phyloP scores from a whole-genome alignment of 2,113 vertebrate genomes.

The Hippocampus zosterae region DNA sequence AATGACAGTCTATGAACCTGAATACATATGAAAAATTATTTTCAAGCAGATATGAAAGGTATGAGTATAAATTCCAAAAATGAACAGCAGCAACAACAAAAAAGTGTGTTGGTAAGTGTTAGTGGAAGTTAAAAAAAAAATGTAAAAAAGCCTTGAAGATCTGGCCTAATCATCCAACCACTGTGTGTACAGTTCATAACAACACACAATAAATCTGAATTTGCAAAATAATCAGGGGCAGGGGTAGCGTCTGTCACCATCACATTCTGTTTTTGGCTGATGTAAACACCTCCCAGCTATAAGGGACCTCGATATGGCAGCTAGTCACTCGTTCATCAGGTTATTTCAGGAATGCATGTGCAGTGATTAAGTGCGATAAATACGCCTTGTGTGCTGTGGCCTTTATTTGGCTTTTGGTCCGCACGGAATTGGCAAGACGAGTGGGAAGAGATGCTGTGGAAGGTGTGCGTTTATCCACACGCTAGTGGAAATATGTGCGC shows the following conservation, averaged over 20 bases:
- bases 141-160: neutral
- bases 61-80: no score
- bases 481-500: neutral
- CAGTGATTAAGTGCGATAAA: slow-evolving; percentile 28
- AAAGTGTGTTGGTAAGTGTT: neutral
- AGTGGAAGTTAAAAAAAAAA: neutral
- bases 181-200: slow-evolving; percentile 15
- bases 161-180: slow-evolving; percentile 7
- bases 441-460: slow-evolving; percentile 11
- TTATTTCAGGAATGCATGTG: slow-evolving; percentile 19
- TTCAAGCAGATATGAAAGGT: no score
- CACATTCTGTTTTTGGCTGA: slow-evolving; percentile 15
- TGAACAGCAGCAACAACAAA: neutral
- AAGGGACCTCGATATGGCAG: slow-evolving; percentile 19
- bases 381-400: slow-evolving; percentile 8
- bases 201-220: slow-evolving; percentile 31
- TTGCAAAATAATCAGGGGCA: slow-evolving; percentile 23
- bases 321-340: slow-evolving; percentile 27
- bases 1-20: no score
- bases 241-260: slow-evolving; percentile 26
- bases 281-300: slow-evolving; percentile 17
- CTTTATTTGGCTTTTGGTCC: slow-evolving; percentile 19
- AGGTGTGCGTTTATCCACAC: slow-evolving; percentile 14
- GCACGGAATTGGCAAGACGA: slow-evolving; percentile 13
- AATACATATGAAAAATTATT: no score